These are phyloP conservation scores for Nasua narica DNA, from an alignment of 2,797 vertebrate genomes.

Conservation along the genomic window DNA sequence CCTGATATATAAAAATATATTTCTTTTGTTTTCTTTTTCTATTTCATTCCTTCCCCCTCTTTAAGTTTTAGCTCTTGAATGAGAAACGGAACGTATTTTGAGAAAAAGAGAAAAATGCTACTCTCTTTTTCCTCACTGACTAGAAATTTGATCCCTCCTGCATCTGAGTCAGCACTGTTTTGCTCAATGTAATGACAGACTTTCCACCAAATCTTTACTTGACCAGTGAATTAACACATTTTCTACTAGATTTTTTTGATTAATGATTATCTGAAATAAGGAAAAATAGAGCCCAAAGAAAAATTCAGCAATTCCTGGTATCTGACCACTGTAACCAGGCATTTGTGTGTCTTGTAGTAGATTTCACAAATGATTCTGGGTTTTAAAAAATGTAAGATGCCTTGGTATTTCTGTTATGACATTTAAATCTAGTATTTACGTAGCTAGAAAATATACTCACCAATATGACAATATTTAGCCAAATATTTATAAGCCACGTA, in stretches of 20 bases:
- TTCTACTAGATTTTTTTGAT: neutral
- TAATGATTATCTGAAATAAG: neutral
- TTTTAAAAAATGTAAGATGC: neutral
- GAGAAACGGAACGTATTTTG: neutral
- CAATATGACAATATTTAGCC: constrained; percentile 28
- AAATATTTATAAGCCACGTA: constrained; percentile 55
- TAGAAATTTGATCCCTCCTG: neutral
- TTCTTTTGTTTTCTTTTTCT: neutral
- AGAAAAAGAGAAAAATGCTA: neutral
- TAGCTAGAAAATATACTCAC: constrained; percentile 52
- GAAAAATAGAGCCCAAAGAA: neutral
- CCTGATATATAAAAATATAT: neutral
- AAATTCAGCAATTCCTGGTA: neutral
- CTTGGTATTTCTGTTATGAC: constrained; percentile 35
- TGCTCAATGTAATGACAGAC: neutral
- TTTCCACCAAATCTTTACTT: neutral
- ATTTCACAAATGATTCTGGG: neutral
- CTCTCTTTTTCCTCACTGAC: neutral
- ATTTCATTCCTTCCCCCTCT: neutral
- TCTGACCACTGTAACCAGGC: neutral
- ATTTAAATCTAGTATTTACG: constrained; percentile 45
- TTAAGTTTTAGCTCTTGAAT: neutral
- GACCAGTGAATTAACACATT: neutral
- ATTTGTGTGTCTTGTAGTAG: neutral
- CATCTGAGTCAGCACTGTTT: neutral